Evolutionary conservation across 1,140 invertebrate genomes (phyloP).

Genomic region (Bombyx mori): DNA sequence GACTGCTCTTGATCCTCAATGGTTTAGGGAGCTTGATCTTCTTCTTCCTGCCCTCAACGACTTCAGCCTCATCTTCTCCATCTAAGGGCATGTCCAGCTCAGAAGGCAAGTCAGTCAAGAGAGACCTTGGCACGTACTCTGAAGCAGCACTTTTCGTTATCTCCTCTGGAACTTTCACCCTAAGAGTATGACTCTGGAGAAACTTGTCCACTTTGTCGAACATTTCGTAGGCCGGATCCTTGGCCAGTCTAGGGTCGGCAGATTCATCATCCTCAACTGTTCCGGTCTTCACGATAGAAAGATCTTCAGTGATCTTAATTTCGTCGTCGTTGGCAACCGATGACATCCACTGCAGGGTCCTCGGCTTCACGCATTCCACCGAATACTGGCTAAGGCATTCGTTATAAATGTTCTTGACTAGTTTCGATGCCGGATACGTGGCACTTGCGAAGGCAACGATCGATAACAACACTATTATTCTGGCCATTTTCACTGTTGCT

Average conservation of each 20-base stretch:
- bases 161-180: slow-evolving; percentile 75
- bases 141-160: slow-evolving; percentile 71
- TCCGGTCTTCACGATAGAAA: slow-evolving; percentile 77
- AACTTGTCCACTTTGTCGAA: slow-evolving; percentile 78
- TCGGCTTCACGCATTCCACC: slow-evolving; percentile 81
- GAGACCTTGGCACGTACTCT: slow-evolving; percentile 76
- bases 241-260: slow-evolving; percentile 49
- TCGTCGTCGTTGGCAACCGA: slow-evolving; percentile 76
- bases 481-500: slow-evolving; percentile 55
- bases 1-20: slow-evolving; percentile 65
- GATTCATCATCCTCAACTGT: slow-evolving; percentile 49
- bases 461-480: slow-evolving; percentile 54
- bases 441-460: slow-evolving; percentile 45
- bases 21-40: slow-evolving; percentile 64
- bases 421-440: slow-evolving; percentile 69
- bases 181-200: slow-evolving; percentile 75
- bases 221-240: slow-evolving; percentile 61
- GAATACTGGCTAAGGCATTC: slow-evolving; percentile 77
- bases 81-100: slow-evolving; percentile 78
- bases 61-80: slow-evolving; percentile 75
- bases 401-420: slow-evolving; percentile 75
- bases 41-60: slow-evolving; percentile 64
- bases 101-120: slow-evolving; percentile 76
- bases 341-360: slow-evolving; percentile 80
- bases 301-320: slow-evolving; percentile 80